Conservation (phyloP, 2,113 vertebrate species). For the Clarias macrocephalus region DNA sequence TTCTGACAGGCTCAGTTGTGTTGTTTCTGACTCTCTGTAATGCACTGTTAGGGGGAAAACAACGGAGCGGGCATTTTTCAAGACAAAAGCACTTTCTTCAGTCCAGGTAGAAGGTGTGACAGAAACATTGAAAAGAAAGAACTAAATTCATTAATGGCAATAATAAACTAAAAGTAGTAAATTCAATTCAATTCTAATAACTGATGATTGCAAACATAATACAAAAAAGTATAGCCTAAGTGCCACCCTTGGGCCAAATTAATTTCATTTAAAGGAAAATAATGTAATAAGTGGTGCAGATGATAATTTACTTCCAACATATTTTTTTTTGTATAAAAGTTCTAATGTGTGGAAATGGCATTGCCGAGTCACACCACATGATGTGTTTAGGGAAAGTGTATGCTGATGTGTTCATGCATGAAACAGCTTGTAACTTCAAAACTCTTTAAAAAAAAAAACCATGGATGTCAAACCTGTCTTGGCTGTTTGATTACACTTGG, state of each 20-base stretch:
- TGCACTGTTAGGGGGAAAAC: too few species aligned
- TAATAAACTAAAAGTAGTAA: too few species aligned
- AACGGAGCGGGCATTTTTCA: not conserved
- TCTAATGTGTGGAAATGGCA: not conserved
- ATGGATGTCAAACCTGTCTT: not conserved
- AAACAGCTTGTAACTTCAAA: not conserved
- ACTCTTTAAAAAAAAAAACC: not conserved
- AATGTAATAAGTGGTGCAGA: not conserved
- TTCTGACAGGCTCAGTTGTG: too few species aligned
- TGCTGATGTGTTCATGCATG: not conserved
- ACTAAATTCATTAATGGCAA: not conserved
- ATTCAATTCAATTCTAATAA: not conserved
- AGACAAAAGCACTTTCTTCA: not conserved
- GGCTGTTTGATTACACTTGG: not conserved
- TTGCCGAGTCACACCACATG: not conserved
- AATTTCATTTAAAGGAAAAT: not conserved
- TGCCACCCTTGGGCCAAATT: not conserved
- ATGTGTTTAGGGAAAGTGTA: not conserved
- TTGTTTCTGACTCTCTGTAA: too few species aligned
- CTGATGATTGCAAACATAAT: not conserved
- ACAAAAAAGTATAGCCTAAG: not conserved
- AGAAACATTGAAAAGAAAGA: not conserved
- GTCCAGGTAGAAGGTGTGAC: not conserved
- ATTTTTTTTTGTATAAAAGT: not conserved
- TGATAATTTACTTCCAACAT: not conserved